Base-by-base conservation (phyloP, 2,113 vertebrate species). In the Cairina moschata region DNA sequence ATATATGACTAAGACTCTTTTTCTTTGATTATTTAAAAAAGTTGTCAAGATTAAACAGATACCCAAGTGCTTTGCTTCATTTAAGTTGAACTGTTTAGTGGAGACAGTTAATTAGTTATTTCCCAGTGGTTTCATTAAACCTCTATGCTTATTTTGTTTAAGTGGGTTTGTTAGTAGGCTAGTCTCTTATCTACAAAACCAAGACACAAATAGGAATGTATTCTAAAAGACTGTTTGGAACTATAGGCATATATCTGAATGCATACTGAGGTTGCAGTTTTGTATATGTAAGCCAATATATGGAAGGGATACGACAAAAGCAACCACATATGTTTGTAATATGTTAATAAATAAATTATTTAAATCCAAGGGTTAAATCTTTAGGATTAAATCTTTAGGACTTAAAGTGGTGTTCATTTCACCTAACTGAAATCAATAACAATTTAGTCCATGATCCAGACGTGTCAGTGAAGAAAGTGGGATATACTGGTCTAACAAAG, bases 21-120 rank as follows among this genome's bases (percentile, higher is more conserved):
- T 82, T 77, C 60, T 85, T 74, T 74, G 28, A 48, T 25, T 81
- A 3, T 68, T 82, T 65, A 86, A 68, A 22, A 15, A 54, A 22
- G 26, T 29, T 59, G 28, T 75, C 50, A 80, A 74, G 94, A 86
- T 62, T 74, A 83, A 91, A 65, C 12, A 63, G 18, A 23, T 56
- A 81, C 34, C 29, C 46, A 86, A 2, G 2, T 1, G 1, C 8
- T 86, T 88, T 80, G 58, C 38, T 81, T 20, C 56, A 21, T 83
- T 95, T 60, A 88, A 78, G 42, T 67, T 63, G 40, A 81, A 60
- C 69, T 65, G 18, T 82, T 83, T 68, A 78, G 16, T 56, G 38
- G 28, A 92, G 29, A 17, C 31, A 65, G 42, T 56, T 90, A 89
- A 90, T 91, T 87, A 93, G 80, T 91, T 91, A 17, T 78, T 86